These are phyloP conservation scores for Zootoca vivipara DNA, from an alignment of 2,113 vertebrate species.

Conservation along the genomic window DNA sequence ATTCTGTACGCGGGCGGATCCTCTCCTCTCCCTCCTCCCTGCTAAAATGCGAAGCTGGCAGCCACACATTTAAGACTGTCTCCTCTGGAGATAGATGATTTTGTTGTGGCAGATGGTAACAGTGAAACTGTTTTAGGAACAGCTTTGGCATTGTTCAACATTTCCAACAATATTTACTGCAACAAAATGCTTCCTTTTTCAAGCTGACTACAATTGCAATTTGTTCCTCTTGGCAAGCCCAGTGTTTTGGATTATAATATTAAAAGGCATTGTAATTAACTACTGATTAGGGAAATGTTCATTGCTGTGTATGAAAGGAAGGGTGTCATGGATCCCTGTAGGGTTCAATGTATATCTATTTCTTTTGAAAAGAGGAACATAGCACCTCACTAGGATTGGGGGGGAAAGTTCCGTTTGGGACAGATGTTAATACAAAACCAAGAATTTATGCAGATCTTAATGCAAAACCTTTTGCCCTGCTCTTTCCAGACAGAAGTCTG, in stretches of 20 bases:
- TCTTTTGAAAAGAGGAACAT: no score
- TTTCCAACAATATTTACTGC: background rate
- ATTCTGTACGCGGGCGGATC: background rate
- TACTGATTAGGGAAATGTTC: background rate
- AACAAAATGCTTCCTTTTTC: background rate
- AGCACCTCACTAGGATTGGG: no score
- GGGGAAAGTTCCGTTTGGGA: no score
- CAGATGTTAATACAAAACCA: no score
- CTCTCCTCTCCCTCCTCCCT: background rate
- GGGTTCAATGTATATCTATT: no score
- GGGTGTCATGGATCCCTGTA: no score
- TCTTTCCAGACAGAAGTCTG: no score
- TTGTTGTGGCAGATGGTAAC: constrained; percentile 15
- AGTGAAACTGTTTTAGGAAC: background rate
- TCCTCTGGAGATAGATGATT: background rate
- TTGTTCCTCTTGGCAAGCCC: background rate
- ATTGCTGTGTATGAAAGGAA: no score
- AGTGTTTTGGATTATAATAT: background rate
- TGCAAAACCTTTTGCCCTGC: no score
- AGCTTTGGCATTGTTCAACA: background rate
- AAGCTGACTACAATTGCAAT: background rate
- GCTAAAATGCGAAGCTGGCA: constrained; percentile 4
- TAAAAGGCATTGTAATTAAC: background rate
- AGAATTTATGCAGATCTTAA: no score
- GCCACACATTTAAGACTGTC: background rate